Base-by-base conservation (phyloP, 2,888 invertebrate genomes). In the Mimas tiliae region DNA sequence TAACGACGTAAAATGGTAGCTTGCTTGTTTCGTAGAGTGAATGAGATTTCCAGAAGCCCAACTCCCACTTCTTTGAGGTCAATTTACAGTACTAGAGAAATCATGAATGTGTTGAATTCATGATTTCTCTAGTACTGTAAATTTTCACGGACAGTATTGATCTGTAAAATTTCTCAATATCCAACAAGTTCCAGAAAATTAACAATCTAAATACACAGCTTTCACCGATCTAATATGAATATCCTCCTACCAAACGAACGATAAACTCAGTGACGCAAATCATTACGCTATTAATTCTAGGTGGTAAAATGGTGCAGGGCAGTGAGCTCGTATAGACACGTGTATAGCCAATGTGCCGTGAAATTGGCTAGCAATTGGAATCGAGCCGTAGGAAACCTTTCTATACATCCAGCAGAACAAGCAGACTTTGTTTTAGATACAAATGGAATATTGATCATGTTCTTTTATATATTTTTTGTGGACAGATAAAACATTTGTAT, bases 321-420 rank as follows among this genome's bases (percentile, higher is more conserved):
- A 47, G 48, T 48, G 47, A 47, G 63, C 63, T 48, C 45, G 45
- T 21, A 33, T 47, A 65, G 67, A 65, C 55, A 51, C 55, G 68
- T 68, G 67, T 66, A 55, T 42, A 16, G 34, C 63, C 62, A 69
- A 71, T 71, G 71, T 65, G 50, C 69, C 69, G 67, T 71, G 69
- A 71, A 71, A 71, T 71, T 69, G 71, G 63, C 63, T 67, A 65
- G 64, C 67, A 65, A 65, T 69, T 34, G 62, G 62, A 71, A 68
- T 47, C 52, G 63, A n/a, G 42, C 45, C 53, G 42, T 38, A 64
- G 63, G 45, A 68, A 34, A 50, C 64, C 64, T 51, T 64, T 21
- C 50, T n/a, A 9, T 33, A 19, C 19, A 12, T 51, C 12, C 63
- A 51, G 6, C 6, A 16, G 48, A 50, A 50, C n/a, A n/a, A n/a